Evolutionary conservation across 2,113 vertebrate genomes (phyloP).

Genomic region (Pseudolaguvia tuberculata): DNA sequence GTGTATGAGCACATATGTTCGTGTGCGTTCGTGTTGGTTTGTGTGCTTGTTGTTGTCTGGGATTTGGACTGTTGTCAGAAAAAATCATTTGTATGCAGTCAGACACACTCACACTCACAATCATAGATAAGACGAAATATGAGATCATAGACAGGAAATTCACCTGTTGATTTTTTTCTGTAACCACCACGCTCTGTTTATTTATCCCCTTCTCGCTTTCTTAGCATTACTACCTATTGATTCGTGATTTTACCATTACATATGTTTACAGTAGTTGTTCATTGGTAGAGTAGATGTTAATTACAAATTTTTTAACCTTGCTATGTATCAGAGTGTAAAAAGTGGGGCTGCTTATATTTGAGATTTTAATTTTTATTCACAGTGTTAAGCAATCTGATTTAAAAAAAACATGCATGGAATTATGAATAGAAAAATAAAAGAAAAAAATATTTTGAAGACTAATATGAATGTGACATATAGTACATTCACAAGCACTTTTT

Average conservation of each 20-base stretch:
- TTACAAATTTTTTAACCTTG: background rate
- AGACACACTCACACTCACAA: background rate
- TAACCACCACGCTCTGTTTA: background rate
- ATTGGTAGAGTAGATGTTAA: background rate
- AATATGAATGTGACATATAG: background rate
- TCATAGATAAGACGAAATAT: background rate
- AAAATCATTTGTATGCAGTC: conserved; percentile 23
- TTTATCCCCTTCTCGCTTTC: background rate
- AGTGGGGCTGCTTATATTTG: background rate
- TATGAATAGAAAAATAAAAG: background rate
- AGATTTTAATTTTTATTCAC: background rate
- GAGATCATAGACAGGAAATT: background rate
- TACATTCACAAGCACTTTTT: background rate
- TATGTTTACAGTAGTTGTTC: background rate
- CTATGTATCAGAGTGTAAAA: background rate
- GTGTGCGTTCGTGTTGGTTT: background rate
- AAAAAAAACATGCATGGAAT: background rate
- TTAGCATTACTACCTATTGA: background rate
- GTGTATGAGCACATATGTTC: conserved; percentile 38
- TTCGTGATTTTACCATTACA: background rate
- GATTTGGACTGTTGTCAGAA: conserved; percentile 38
- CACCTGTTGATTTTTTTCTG: conserved; percentile 29
- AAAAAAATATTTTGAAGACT: background rate
- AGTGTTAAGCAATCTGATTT: background rate
- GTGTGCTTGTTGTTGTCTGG: conserved; percentile 36